Evolutionary conservation across 92 coral and sea anemone genomes (phyloP).

Genomic region (Epizoanthus scotinus): DNA sequence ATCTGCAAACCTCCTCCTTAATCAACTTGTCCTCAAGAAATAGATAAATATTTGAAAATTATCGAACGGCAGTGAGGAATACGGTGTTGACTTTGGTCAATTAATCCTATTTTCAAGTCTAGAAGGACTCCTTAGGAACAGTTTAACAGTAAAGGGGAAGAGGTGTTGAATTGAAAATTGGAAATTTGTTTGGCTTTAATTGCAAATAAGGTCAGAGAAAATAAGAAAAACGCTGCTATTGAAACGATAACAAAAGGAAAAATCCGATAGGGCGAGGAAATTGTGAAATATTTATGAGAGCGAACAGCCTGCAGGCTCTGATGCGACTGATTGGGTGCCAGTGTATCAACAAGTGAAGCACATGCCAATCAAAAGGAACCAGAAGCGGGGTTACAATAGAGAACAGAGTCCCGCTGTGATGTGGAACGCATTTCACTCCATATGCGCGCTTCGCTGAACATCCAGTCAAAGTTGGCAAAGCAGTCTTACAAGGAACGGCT

Average conservation of each 20-base stretch:
- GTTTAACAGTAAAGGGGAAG: conserved; percentile 8
- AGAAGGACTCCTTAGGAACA: neutral
- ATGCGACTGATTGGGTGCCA: conserved; percentile 79
- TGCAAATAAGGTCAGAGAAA: conserved; percentile 83
- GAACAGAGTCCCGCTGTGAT: conserved; percentile 80
- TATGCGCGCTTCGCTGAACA: conserved; percentile 88
- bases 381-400: conserved; percentile 91
- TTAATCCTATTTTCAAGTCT: conserved; percentile 64
- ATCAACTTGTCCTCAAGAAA: conserved; percentile 80
- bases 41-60: conserved; percentile 90
- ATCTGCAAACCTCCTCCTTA: conserved; percentile 89
- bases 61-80: conserved; percentile 68
- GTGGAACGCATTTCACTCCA: conserved; percentile 56
- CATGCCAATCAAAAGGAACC: conserved; percentile 92
- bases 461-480: conserved; percentile 68
- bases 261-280: conserved; percentile 87
- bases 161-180: conserved; percentile 30
- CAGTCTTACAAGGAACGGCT: conserved; percentile 24
- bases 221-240: conserved; percentile 74
- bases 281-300: conserved; percentile 91
- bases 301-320: conserved; percentile 84
- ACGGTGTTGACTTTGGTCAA: conserved; percentile 83
- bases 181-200: conserved; percentile 67
- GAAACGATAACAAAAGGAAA: conserved; percentile 87
- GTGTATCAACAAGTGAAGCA: conserved; percentile 82